A percentile compares a stretch with the other conserved stretches of the same genome.
Evolutionary conservation across 1,140 invertebrate species (phyloP).

Genomic region (Tetramorium simillimum): DNA sequence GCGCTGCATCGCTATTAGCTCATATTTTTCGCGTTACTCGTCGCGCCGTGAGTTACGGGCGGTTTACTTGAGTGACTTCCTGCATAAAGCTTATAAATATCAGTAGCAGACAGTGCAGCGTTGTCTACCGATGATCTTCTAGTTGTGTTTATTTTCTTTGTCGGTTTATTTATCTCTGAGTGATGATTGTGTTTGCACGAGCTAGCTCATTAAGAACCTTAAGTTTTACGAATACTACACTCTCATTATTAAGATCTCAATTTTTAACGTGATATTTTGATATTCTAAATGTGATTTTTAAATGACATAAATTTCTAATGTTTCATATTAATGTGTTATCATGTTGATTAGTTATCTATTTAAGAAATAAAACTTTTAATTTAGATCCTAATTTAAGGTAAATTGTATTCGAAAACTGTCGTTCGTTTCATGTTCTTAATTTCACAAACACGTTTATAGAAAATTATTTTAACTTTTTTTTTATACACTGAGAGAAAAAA

Average conservation of each 20-base stretch:
- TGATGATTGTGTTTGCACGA: not conserved
- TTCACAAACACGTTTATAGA: not conserved
- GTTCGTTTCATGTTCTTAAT: not conserved
- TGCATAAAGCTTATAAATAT: constrained; percentile 40
- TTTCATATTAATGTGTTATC: not conserved
- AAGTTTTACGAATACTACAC: not conserved
- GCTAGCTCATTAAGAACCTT: not conserved
- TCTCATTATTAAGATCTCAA: not conserved
- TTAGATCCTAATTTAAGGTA: not conserved
- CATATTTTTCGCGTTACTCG: constrained; percentile 38
- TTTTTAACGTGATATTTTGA: not conserved
- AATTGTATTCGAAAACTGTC: not conserved
- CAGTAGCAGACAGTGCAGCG: not conserved
- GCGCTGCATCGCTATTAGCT: constrained; percentile 28
- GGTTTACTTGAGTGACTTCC: constrained; percentile 39
- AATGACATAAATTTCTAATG: not conserved
- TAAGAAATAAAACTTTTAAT: not conserved
- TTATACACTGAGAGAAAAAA: no score
- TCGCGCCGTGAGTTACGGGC: constrained; percentile 2
- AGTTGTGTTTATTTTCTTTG: constrained; percentile 8
- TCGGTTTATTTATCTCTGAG: not conserved
- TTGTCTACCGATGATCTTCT: constrained; percentile 17
- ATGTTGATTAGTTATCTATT: not conserved
- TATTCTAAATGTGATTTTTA: not conserved
- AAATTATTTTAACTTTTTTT: not conserved